These are phyloP conservation scores for Rhagologus leucostigma DNA, from an alignment of 2,113 vertebrate genomes.

Conservation along the genomic window DNA sequence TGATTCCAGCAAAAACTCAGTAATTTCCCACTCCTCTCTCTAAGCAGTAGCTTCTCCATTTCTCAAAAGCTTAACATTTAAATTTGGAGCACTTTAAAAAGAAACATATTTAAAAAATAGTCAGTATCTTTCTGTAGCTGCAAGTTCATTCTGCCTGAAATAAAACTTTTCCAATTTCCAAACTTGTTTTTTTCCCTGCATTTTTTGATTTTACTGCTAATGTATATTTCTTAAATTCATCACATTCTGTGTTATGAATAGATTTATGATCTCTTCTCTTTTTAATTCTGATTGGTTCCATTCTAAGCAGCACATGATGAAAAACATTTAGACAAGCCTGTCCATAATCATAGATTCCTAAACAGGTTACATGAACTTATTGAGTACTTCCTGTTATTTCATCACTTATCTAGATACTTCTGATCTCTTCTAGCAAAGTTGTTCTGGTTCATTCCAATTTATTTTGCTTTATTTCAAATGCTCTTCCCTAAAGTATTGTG, in stretches of 20 bases:
- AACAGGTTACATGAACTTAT: neutral
- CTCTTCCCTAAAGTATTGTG: neutral
- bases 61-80: neutral
- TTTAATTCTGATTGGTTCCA: neutral
- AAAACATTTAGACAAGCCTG: neutral
- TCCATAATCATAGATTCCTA: neutral
- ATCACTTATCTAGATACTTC: neutral
- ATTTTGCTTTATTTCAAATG: neutral
- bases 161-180: neutral
- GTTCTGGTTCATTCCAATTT: neutral
- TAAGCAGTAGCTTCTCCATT: neutral
- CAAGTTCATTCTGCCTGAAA: neutral
- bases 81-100: neutral
- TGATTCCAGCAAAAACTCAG: neutral
- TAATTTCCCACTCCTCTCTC: neutral
- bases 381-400: neutral
- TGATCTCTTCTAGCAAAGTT: neutral
- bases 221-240: neutral
- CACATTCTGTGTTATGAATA: neutral
- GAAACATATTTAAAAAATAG: neutral
- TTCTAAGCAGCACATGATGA: neutral
- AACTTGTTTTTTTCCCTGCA: neutral
- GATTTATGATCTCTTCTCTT: neutral
- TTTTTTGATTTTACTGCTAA: neutral
- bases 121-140: neutral